Percentiles rank a stretch among this genome's conserved stretches.
Conservation (phyloP, 2,113 vertebrate genomes). For the Salvelinus alpinus region DNA sequence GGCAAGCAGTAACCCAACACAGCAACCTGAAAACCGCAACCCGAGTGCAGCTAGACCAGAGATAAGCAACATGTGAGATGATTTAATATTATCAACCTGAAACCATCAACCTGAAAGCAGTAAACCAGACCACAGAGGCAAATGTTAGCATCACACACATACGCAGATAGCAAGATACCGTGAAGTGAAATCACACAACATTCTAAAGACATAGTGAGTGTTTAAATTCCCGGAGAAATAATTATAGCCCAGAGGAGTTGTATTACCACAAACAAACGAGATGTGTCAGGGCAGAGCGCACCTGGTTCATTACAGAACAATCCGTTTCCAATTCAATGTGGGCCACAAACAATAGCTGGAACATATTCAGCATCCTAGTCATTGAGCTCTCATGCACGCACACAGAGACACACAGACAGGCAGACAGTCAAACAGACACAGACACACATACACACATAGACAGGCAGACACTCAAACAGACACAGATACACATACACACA, state of each 20-base stretch:
- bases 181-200: conserved; percentile 25
- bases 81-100: not conserved
- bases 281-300: not conserved
- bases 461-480: not conserved
- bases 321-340: not conserved
- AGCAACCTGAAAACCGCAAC: conserved; percentile 32
- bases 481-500: not conserved
- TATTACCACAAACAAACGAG: not conserved
- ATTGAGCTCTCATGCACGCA: conserved; percentile 5
- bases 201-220: not conserved
- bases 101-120: conserved; percentile 7
- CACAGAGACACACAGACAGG: not conserved
- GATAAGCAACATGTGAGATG: not conserved
- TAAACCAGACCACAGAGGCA: not conserved
- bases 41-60: not conserved
- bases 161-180: conserved; percentile 26
- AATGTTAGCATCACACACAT: conserved; percentile 25
- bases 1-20: conserved; percentile 19
- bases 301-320: not conserved
- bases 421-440: not conserved
- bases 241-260: not conserved
- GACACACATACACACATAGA: not conserved
- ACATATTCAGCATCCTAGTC: conserved; percentile 46
- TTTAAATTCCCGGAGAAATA: not conserved
- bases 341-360: conserved; percentile 5